Conservation (phyloP, 1,140 invertebrate species). For the Atopsyche davidsoni region DNA sequence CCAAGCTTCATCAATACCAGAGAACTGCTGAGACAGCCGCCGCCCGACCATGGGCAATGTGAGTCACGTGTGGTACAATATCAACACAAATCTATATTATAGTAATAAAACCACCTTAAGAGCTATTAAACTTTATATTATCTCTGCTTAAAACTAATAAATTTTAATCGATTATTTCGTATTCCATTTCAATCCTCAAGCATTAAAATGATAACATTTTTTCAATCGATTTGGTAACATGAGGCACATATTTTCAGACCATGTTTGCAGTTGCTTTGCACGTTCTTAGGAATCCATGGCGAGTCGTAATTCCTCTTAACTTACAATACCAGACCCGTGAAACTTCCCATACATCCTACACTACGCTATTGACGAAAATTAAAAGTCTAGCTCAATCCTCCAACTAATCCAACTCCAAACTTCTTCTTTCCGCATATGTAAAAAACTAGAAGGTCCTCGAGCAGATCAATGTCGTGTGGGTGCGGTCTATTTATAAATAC, state of each 20-base stretch:
- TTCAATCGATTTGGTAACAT: constrained; percentile 30
- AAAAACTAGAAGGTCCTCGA: too few relatives aligned
- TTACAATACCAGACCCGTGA: not conserved
- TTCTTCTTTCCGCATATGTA: too few relatives aligned
- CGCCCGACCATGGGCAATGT: too few relatives aligned
- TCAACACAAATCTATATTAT: constrained; percentile 13
- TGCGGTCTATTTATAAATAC: too few relatives aligned
- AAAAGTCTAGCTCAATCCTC: too few relatives aligned
- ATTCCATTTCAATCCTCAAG: not conserved
- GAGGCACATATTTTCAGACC: constrained; percentile 31
- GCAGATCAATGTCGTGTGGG: too few relatives aligned
- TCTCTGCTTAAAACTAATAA: constrained; percentile 27
- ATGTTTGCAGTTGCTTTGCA: constrained; percentile 19
- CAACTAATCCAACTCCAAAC: too few relatives aligned
- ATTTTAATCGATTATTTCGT: not conserved
- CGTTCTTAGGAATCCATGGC: constrained; percentile 6
- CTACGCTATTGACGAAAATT: too few relatives aligned
- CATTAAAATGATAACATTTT: too few relatives aligned
- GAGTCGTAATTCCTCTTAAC: not conserved
- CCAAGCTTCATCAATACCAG: too few relatives aligned
- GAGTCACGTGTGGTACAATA: constrained; percentile 26
- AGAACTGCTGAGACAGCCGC: too few relatives aligned
- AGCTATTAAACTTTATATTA: constrained; percentile 30
- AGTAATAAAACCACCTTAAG: constrained; percentile 29
- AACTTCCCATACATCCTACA: too few relatives aligned